A percentile compares a stretch with the other conserved stretches of the same genome.
phyloP scores from a whole-genome alignment of 2,888 invertebrate genomes.

The Chydorus sphaericus region DNA sequence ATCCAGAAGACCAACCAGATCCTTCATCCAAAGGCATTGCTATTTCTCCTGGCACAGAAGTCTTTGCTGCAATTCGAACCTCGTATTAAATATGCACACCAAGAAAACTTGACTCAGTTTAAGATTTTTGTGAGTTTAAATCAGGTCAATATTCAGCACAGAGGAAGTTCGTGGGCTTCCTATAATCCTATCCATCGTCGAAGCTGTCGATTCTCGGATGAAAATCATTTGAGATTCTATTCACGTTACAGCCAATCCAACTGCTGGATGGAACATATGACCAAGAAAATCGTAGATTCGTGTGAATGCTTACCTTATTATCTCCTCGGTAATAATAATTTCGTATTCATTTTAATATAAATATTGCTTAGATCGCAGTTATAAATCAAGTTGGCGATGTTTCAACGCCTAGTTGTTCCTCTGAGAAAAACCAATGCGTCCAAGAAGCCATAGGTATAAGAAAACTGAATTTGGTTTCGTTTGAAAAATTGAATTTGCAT shows the following conservation, averaged over 20 bases:
- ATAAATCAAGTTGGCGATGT: constrained; percentile 2
- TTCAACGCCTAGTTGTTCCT: not conserved
- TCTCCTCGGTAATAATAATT: constrained; percentile 8
- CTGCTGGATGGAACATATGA: constrained; percentile 8
- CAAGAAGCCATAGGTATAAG: constrained; percentile 5
- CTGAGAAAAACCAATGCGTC: constrained; percentile 2
- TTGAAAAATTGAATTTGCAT: too few relatives aligned
- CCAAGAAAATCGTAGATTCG: not conserved
- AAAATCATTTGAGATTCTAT: constrained; percentile 3
- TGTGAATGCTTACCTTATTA: constrained; percentile 13
- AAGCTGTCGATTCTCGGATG: constrained; percentile 9
- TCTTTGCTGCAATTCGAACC: not conserved
- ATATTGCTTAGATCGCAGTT: too few relatives aligned
- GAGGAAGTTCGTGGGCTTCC: not conserved
- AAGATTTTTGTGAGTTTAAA: not conserved
- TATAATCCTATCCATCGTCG: too few relatives aligned
- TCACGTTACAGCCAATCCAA: constrained; percentile 11
- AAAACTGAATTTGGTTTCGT: too few relatives aligned
- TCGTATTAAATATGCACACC: too few relatives aligned
- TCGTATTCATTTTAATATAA: not conserved
- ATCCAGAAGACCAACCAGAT: constrained; percentile 13
- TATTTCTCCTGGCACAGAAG: constrained; percentile 10
- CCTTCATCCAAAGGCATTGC: constrained; percentile 11
- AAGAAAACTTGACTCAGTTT: too few relatives aligned
- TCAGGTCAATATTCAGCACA: constrained; percentile 6